Percentiles rank a stretch among this genome's conserved stretches.
Evolutionary conservation across 2,888 invertebrate species (phyloP).

Genomic region (Neria commutata): DNA sequence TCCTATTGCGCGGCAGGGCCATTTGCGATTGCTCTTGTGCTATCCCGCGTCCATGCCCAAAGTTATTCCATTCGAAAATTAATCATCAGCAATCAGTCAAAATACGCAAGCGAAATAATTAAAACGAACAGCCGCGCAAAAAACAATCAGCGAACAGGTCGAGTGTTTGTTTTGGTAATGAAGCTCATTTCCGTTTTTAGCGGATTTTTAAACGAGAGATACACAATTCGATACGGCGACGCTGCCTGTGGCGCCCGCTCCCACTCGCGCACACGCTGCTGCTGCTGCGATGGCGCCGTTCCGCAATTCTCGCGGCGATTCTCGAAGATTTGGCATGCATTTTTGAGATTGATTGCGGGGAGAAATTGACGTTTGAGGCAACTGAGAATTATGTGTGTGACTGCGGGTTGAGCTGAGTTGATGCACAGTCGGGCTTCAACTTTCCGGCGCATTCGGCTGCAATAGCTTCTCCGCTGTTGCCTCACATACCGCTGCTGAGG

Average conservation of each 20-base stretch:
- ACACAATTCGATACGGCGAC: background rate
- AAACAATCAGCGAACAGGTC: constrained; percentile 29
- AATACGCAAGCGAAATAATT: constrained; percentile 53
- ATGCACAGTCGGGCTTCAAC: background rate
- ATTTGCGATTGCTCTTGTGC: no score
- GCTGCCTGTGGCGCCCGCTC: no score
- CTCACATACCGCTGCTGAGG: background rate
- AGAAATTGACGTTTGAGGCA: background rate
- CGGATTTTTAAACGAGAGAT: background rate
- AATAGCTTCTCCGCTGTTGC: background rate
- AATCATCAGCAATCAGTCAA: constrained; percentile 55
- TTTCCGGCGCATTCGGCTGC: background rate
- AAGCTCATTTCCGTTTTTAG: constrained; percentile 55
- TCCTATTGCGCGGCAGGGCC: no score
- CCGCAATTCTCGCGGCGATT: background rate
- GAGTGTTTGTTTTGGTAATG: constrained; percentile 59
- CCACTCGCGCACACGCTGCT: no score
- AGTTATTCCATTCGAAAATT: constrained; percentile 37
- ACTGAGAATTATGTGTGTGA: background rate
- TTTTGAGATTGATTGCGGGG: background rate
- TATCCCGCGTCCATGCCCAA: background rate
- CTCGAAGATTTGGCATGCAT: background rate
- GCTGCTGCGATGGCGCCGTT: no score
- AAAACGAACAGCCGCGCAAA: constrained; percentile 33
- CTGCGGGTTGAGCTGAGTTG: background rate